Conservation (phyloP, 2,797 vertebrate genomes). For the Tarsius wallacei region DNA sequence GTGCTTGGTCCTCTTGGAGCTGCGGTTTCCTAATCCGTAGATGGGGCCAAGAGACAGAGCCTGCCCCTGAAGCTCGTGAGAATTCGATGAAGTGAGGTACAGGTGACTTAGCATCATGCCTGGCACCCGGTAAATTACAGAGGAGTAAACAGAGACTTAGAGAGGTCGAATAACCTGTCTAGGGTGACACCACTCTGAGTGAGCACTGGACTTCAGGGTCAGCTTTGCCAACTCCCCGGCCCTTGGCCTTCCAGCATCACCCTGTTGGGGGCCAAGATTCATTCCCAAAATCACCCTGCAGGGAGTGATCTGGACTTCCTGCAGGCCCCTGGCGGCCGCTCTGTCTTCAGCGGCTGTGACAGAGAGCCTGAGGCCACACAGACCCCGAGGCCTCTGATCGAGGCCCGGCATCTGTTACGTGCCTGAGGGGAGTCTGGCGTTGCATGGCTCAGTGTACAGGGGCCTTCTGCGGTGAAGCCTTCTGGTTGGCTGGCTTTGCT, state of each 20-base stretch:
- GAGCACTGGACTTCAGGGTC: background rate
- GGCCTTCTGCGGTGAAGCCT: no score
- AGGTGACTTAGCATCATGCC: background rate
- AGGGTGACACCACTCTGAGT: accelerated
- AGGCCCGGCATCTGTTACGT: background rate
- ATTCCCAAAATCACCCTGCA: background rate
- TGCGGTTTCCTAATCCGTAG: background rate
- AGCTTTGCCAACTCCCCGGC: background rate
- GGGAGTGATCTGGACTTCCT: background rate
- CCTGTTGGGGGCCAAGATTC: background rate
- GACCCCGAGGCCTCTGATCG: accelerated
- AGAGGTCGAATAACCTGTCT: background rate
- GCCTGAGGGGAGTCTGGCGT: background rate
- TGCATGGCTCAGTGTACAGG: accelerated
- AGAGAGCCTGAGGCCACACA: no score
- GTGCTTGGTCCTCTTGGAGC: background rate
- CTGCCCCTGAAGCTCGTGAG: no score
- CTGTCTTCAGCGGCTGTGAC: accelerated
- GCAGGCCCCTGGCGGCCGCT: no score
- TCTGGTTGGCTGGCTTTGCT: no score
- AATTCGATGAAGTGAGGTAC: background rate
- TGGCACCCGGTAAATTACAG: background rate
- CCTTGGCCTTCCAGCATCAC: no score
- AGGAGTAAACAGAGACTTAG: background rate
- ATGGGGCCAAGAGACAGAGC: background rate